phyloP scores from a whole-genome alignment of 35 echinoderm and acorn worm genomes.

The Acanthaster planci region DNA sequence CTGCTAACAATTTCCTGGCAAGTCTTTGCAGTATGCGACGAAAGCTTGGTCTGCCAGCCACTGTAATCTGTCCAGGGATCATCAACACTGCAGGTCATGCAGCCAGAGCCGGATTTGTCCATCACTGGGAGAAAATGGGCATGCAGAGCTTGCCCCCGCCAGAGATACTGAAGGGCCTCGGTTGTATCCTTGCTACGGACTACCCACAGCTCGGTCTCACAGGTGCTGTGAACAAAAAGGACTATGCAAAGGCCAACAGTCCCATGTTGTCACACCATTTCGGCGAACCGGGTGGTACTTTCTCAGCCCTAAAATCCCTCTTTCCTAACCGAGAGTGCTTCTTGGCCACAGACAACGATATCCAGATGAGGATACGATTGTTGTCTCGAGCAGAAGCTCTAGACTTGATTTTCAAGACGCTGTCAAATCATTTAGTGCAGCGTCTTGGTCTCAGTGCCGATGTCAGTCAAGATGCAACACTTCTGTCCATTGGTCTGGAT shows the following conservation, averaged over 20 bases:
- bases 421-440: slow-evolving; percentile 67
- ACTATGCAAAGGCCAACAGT: slow-evolving; percentile 73
- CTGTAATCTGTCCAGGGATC: slow-evolving; percentile 81
- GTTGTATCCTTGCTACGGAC: slow-evolving; percentile 80
- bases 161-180: slow-evolving; percentile 84
- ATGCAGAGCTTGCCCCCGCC: slow-evolving; percentile 80
- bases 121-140: slow-evolving; percentile 84
- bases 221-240: slow-evolving; percentile 69
- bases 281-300: slow-evolving; percentile 68
- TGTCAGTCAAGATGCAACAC: slow-evolving; percentile 67
- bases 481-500: slow-evolving; percentile 79
- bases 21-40: slow-evolving; percentile 67
- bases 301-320: slow-evolving; percentile 81
- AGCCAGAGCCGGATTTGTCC: slow-evolving; percentile 77
- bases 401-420: slow-evolving; percentile 66
- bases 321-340: slow-evolving; percentile 81
- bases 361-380: slow-evolving; percentile 64
- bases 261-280: slow-evolving; percentile 82
- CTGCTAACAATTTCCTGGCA: slow-evolving; percentile 82
- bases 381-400: slow-evolving; percentile 63
- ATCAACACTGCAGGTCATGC: slow-evolving; percentile 88
- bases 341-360: slow-evolving; percentile 74
- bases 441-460: slow-evolving; percentile 81
- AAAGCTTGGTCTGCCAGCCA: slow-evolving; percentile 89
- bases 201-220: slow-evolving; percentile 79